phyloP scores from a whole-genome alignment of 2,113 vertebrate genomes.

The Cynocephalus volans region DNA sequence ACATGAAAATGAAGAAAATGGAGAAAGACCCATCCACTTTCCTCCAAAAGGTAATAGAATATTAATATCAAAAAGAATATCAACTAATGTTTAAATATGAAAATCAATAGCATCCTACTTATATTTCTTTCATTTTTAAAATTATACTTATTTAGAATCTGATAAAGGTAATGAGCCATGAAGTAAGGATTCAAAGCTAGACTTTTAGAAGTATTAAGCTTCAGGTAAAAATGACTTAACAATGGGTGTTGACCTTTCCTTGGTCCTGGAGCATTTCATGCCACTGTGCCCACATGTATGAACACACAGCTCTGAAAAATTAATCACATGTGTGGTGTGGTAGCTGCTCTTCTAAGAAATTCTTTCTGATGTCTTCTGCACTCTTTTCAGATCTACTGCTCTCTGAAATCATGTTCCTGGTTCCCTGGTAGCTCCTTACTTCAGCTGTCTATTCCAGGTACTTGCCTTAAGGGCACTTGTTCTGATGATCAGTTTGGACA shows the following conservation, averaged over 20 bases:
- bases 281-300: background rate
- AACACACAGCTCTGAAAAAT: background rate
- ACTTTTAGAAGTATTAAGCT: background rate
- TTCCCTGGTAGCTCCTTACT: background rate
- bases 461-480: background rate
- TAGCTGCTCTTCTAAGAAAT: background rate
- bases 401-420: background rate
- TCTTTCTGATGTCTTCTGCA: background rate
- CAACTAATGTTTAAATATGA: constrained; percentile 20
- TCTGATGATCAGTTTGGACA: constrained; percentile 5
- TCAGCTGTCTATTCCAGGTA: background rate
- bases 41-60: background rate
- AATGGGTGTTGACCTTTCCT: background rate
- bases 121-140: constrained; percentile 8
- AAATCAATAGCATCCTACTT: background rate
- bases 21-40: background rate
- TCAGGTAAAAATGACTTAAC: background rate
- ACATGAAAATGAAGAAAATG: constrained; percentile 59
- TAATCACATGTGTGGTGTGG: background rate
- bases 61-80: constrained; percentile 17
- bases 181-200: constrained; percentile 17
- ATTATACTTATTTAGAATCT: constrained; percentile 47
- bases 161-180: background rate
- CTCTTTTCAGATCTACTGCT: background rate
- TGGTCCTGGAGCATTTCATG: background rate